These are phyloP conservation scores for Siniperca chuatsi DNA, from an alignment of 2,113 vertebrate genomes.

Conservation along the genomic window DNA sequence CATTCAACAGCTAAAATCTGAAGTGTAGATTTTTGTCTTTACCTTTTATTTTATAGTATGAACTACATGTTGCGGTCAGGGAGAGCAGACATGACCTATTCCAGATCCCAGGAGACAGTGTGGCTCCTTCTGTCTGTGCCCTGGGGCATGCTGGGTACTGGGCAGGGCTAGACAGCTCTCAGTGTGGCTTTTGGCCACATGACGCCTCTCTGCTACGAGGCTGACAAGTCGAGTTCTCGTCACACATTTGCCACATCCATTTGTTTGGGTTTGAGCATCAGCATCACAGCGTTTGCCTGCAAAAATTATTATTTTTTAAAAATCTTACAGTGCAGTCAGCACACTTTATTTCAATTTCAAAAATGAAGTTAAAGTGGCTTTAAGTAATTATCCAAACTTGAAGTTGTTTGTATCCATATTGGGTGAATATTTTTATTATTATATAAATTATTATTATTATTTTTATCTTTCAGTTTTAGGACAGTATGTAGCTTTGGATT, in stretches of 20 bases:
- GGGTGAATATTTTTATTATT: neutral
- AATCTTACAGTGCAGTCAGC: neutral
- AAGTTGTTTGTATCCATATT: neutral
- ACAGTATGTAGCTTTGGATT: neutral
- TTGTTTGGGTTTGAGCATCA: slow-evolving; percentile 24
- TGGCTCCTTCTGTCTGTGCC: slow-evolving; percentile 67
- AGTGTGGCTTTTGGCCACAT: slow-evolving; percentile 16
- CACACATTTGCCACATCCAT: slow-evolving; percentile 27
- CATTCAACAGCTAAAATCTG: neutral
- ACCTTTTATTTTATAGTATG: slow-evolving; percentile 6
- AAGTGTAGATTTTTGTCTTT: neutral
- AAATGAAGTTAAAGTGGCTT: neutral
- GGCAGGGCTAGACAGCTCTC: slow-evolving; percentile 40
- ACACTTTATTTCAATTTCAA: neutral
- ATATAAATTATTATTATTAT: too few relatives aligned
- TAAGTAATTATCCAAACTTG: neutral
- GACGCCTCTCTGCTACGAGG: slow-evolving; percentile 13
- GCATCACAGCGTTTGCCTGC: neutral
- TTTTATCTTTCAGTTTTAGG: neutral
- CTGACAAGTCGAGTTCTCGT: slow-evolving; percentile 29
- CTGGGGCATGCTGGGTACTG: slow-evolving; percentile 65
- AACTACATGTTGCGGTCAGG: slow-evolving; percentile 32
- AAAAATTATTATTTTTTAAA: neutral
- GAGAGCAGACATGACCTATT: slow-evolving; percentile 61
- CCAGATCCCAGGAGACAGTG: slow-evolving; percentile 53